phyloP scores from a whole-genome alignment of 2,113 vertebrate genomes.

The Heterotis niloticus region DNA sequence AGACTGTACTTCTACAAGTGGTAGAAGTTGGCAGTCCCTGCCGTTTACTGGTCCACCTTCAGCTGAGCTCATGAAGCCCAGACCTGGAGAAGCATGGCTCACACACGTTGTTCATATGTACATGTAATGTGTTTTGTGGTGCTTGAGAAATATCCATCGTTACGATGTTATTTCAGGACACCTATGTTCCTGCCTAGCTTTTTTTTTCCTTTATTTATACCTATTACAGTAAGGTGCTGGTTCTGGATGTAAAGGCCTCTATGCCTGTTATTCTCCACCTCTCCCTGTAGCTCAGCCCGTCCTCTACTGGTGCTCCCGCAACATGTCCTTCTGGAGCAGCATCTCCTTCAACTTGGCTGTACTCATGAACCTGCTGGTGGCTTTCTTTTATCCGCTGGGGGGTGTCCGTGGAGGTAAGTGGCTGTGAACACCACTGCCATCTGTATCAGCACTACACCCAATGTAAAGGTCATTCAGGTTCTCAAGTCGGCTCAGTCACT shows the following conservation, averaged over 20 bases:
- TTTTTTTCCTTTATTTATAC: too few relatives aligned
- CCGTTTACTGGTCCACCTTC: not conserved
- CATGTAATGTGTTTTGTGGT: not conserved
- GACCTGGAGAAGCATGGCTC: not conserved
- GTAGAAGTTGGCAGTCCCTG: not conserved
- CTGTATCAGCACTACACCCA: not conserved
- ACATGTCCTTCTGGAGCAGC: conserved; percentile 99
- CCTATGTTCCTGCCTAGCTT: not conserved
- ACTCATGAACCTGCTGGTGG: conserved; percentile 95
- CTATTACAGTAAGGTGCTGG: not conserved
- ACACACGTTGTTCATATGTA: not conserved
- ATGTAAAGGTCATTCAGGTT: too few relatives aligned
- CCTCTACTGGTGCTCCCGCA: conserved; percentile 95
- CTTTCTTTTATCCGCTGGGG: conserved; percentile 95
- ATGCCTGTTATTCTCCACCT: not conserved
- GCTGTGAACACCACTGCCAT: not conserved
- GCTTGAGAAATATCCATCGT: not conserved
- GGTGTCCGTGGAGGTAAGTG: conserved; percentile 83
- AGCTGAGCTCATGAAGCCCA: not conserved
- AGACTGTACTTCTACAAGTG: not conserved
- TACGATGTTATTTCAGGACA: not conserved
- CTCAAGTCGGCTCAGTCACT: too few relatives aligned
- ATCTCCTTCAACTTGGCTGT: conserved; percentile 98
- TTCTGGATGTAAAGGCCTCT: conserved; percentile 9
- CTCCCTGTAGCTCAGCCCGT: conserved; percentile 83